Evolutionary conservation across 2,113 vertebrate genomes (phyloP).

Genomic region (Prionailurus bengalensis): DNA sequence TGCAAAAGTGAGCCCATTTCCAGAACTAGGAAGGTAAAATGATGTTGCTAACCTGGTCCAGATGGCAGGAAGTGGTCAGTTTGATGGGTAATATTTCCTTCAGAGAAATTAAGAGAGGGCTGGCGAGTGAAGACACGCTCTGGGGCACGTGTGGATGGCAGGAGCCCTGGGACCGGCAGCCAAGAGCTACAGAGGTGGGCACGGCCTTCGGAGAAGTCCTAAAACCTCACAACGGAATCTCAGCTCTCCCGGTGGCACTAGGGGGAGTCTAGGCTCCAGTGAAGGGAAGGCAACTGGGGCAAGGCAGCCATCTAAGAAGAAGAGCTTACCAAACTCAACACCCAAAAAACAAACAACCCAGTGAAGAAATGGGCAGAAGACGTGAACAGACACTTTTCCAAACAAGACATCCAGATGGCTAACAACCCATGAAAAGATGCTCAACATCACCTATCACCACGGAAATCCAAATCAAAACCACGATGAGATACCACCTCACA

Average conservation of each 20-base stretch:
- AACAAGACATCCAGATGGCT: too few species aligned
- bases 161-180: not conserved
- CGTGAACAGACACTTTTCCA: too few species aligned
- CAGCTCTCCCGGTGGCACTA: not conserved
- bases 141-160: fast-evolving
- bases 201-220: not conserved
- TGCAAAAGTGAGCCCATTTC: not conserved
- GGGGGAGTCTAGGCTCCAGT: not conserved
- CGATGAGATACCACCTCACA: too few species aligned
- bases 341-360: too few species aligned
- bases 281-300: not conserved
- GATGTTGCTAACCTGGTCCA: not conserved
- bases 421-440: too few species aligned
- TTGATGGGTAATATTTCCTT: not conserved
- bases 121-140: fast-evolving
- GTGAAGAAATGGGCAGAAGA: too few species aligned
- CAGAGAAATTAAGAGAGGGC: not conserved
- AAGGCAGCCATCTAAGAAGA: not conserved
- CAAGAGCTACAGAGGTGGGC: fast-evolving
- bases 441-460: too few species aligned
- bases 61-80: not conserved
- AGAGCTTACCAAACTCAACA: too few species aligned
- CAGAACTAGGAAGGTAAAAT: not conserved
- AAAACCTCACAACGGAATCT: not conserved
- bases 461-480: too few species aligned